Evolutionary conservation across 2,888 invertebrate genomes (phyloP), one percentile per base, ranked within the genome.

Genomic region (Dastarcus helophoroides): DNA sequence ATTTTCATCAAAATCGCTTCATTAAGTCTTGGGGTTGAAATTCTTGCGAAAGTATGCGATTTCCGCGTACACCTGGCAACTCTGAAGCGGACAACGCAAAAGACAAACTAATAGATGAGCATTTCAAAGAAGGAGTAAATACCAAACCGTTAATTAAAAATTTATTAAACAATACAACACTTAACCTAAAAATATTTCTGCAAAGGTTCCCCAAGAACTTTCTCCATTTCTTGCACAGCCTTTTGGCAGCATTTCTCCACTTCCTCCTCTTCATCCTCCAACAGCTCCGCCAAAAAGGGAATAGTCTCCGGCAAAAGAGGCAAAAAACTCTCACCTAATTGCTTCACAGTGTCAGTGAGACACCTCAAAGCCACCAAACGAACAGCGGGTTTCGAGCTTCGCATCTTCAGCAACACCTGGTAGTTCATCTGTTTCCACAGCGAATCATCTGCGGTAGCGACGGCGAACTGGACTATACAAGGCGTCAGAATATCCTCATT

Each of bases 361-460:
- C 77, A 76, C 40, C 76, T 70, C 22, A 90, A 63, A 0, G 83
- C 73, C 29, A 71, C 68, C 28, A 85, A 65, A 31, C 88, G 70
- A 53, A 89, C 81, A 53, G 77, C 71, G 1, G 82, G 69, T 36
- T 75, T 74, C 41, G 73, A 69, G 47, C 82, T 78, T 37, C 89
- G 72, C 0, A 89, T 85, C 64, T 94, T 94, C 40, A 91, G 65
- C 31, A 93, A 62, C 39, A 91, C 75, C 56, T 91, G 86, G 58
- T 91, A 89, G 54, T 91, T 89, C 38, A 94, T 63, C 44, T 84
- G 74, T 53, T 91, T 91, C 82, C 91, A 91, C 14, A 86, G 60
- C 0, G 84, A 74, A 55, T 93, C 90, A 51, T 89, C 90, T 2
- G 77, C 79, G 2, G 79, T 76, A 0, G 84, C 81, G 7, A 80